phyloP scores from a whole-genome alignment of 1,140 invertebrate genomes.

The Aphelinus atriplicis region DNA sequence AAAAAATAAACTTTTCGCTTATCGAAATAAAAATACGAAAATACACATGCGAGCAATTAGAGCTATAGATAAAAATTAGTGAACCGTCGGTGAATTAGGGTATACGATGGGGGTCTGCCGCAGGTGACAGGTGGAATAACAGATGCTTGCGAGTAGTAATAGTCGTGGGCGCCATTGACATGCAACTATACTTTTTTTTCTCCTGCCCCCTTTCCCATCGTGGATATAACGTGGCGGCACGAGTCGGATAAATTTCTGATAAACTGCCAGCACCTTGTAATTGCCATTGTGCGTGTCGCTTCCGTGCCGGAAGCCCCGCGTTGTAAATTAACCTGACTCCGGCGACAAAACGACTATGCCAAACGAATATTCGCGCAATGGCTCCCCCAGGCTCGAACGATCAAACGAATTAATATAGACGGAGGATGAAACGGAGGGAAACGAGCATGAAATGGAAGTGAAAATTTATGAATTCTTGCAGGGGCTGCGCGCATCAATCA shows the following conservation, averaged over 20 bases:
- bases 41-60: too few species aligned
- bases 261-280: conserved; percentile 63
- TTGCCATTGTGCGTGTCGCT: conserved; percentile 65
- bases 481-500: too few species aligned
- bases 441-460: conserved; percentile 27
- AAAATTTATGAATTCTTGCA: conserved; percentile 17
- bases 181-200: conserved; percentile 33
- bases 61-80: too few species aligned
- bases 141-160: conserved; percentile 22
- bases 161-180: conserved; percentile 17
- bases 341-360: conserved; percentile 1
- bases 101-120: not conserved
- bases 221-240: not conserved
- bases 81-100: too few species aligned
- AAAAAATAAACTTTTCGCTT: too few species aligned
- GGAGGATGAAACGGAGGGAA: not conserved
- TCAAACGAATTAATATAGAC: conserved; percentile 4
- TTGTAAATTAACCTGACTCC: not conserved
- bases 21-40: too few species aligned
- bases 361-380: conserved; percentile 46
- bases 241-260: conserved; percentile 60
- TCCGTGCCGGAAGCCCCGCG: conserved; percentile 11
- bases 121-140: conserved; percentile 9
- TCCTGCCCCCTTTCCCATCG: conserved; percentile 36
- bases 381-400: conserved; percentile 34